Evolutionary conservation across 1,140 invertebrate species (phyloP), one percentile per base, ranked within the genome.

Genomic region (Pteromalus puparum): DNA sequence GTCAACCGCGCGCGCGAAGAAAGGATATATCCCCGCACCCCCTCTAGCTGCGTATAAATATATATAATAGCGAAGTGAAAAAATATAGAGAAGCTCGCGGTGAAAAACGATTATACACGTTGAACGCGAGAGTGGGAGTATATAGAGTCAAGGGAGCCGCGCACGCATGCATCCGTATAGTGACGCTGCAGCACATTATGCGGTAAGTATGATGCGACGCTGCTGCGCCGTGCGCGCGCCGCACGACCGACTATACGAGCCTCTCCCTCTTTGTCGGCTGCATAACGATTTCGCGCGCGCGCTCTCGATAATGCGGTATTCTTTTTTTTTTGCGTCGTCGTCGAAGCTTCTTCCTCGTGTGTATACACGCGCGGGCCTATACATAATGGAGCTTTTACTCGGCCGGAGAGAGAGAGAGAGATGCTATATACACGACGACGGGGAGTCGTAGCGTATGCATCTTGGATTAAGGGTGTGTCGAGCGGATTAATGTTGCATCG

Each of bases 161-260:
- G 30, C 73, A 76, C 83, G 78, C 61, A 48, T 80, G 65, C 72
- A 75, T 61, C 34, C 48, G 42, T 81, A 70, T 77, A 81, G 74
- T 61, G 65, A 78, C 74, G 48, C 61, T 85, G 83, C 76, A 79
- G 83, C 67, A 81, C 78, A 84, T 84, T 84, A 84, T 84, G 83
- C 83, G 79, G 84, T 82, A 85, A 85, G 28, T 78, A 67, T 78
- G 73, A 85, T 78, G 84, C 84, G 84, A 82, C 79, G 48, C 2
- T 30, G 68, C 79, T 48, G n/a, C n/a, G n/a, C 34, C 13, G 76
- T 68, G 61, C 46, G 46, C 53, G 67, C 26, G 67, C 79, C 38
- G 34, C 34, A 5, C 34, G 34, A 34, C 34, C 6, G 72, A 26
- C 26, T 74, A n/a, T n/a, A n/a, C n/a, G n/a, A n/a, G 12, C 42